Evolutionary conservation across 2,113 vertebrate species (phyloP), one percentile per base, ranked within the genome.

Genomic region (Scytalopus superciliaris): DNA sequence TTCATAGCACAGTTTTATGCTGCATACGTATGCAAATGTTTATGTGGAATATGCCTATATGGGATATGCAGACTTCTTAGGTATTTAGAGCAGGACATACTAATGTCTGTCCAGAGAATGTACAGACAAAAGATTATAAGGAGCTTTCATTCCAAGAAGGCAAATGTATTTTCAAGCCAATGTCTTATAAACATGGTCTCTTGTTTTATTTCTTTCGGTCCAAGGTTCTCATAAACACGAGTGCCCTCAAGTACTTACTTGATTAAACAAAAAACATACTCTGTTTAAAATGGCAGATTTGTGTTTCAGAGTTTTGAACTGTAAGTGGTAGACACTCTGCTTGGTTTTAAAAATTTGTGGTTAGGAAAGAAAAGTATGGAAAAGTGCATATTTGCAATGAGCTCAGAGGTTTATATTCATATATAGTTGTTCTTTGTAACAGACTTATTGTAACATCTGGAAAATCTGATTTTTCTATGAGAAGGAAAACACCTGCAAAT

Each of bases 101-200:
- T 91, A 53, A 70, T 70, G 69, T 57, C 69, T 78, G 42, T 66
- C 77, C 50, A 87, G 73, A 66, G 44, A 87, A 70, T n/a, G 24
- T 74, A 70, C 87, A 94, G 81, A 55, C 81, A 74, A 87, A 91
- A 89, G 81, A 82, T 84, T 89, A 67, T 60, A 50, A 84, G 39
- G 70, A 84, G 21, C 14, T 95, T 93, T 84, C 44, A 40, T 87
- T 87, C 92, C 78, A 93, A 81, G 79, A 68, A 69, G 40, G 60
- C 39, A 3, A 94, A 84, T 64, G 53, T 83, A 64, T 82, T 93
- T 89, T 72, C 57, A 95, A 93, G 84, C 66, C 87, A 79, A 45
- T 63, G 12, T 85, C 74, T 94, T 94, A 85, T 82, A 96, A 95
- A 97, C 90, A 94, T 50, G 27, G 83, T 91, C 74, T 94, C 62